Evolutionary conservation across 1,140 invertebrate species (phyloP).

Genomic region (Aphidius gifuensis): DNA sequence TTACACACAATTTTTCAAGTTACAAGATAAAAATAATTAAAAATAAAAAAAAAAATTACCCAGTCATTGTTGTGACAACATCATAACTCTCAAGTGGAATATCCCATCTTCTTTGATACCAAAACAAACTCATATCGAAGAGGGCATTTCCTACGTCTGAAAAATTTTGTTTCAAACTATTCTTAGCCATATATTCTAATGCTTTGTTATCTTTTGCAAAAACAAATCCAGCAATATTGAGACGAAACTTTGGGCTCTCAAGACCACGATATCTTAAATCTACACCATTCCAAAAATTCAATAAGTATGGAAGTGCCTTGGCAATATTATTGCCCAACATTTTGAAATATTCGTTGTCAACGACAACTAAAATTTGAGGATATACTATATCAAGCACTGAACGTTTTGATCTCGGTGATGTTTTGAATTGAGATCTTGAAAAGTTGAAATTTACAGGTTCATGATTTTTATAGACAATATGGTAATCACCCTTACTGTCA

Average conservation of each 20-base stretch:
- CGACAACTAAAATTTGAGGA: slow-evolving; percentile 20
- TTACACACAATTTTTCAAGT: too few species aligned
- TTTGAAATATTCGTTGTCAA: slow-evolving; percentile 12
- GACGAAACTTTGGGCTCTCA: slow-evolving; percentile 26
- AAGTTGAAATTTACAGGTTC: too few species aligned
- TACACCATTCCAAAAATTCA: slow-evolving; percentile 33
- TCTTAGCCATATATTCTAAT: slow-evolving; percentile 18
- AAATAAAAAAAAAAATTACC: slow-evolving; percentile 18
- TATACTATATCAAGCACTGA: slow-evolving; percentile 6
- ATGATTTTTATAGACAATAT: slow-evolving; percentile 16
- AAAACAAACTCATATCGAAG: slow-evolving; percentile 12
- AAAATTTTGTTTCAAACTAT: not conserved
- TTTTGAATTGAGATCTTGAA: not conserved
- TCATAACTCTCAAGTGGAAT: slow-evolving; percentile 26
- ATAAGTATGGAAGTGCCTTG: slow-evolving; percentile 21
- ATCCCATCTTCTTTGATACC: slow-evolving; percentile 8
- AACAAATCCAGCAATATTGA: slow-evolving; percentile 33
- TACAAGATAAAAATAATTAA: not conserved
- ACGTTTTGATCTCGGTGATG: not conserved
- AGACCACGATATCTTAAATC: slow-evolving; percentile 32
- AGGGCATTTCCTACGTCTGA: not conserved
- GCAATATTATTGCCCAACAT: slow-evolving; percentile 19
- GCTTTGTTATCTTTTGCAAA: slow-evolving; percentile 24
- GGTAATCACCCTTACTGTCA: slow-evolving; percentile 16
- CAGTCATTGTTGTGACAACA: slow-evolving; percentile 26